phyloP scores from a whole-genome alignment of 2,888 invertebrate species.

The Agonopterix subpropinquella region DNA sequence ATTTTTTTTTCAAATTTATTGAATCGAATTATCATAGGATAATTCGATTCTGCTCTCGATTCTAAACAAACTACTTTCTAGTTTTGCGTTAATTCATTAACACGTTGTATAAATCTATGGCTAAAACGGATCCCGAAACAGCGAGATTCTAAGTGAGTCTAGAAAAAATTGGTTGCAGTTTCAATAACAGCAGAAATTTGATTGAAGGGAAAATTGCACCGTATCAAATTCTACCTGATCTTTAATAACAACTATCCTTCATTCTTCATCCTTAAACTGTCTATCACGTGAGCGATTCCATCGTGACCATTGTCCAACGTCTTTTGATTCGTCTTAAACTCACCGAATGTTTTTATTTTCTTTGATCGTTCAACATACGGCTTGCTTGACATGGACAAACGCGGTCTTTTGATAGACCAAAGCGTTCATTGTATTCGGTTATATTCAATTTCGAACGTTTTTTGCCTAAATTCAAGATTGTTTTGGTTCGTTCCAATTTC shows the following conservation, averaged over 20 bases:
- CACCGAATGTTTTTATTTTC: conserved; percentile 41
- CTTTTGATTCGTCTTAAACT: conserved; percentile 61
- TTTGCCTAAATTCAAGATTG: background rate
- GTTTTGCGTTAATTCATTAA: too few species aligned
- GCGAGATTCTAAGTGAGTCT: too few species aligned
- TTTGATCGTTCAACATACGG: conserved; percentile 34
- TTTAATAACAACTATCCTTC: conserved; percentile 30
- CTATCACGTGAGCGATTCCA: conserved; percentile 45
- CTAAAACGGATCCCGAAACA: too few species aligned
- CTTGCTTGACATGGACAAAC: conserved; percentile 47
- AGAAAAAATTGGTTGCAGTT: too few species aligned
- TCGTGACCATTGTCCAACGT: conserved; percentile 72
- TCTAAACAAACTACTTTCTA: too few species aligned
- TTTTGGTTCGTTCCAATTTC: background rate
- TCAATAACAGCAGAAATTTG: background rate
- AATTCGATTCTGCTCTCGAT: too few species aligned
- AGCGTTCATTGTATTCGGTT: conserved; percentile 37
- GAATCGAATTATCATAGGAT: too few species aligned
- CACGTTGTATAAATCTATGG: too few species aligned
- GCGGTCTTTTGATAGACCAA: conserved; percentile 42
- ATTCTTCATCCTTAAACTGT: conserved; percentile 45
- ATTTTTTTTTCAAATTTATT: too few species aligned
- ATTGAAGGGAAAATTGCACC: conserved; percentile 39
- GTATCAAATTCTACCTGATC: conserved; percentile 64
- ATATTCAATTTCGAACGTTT: conserved; percentile 21